Percentiles rank a stretch among this genome's conserved stretches.
phyloP scores from a whole-genome alignment of 2,888 invertebrate genomes.

The Nomada ferruginata region DNA sequence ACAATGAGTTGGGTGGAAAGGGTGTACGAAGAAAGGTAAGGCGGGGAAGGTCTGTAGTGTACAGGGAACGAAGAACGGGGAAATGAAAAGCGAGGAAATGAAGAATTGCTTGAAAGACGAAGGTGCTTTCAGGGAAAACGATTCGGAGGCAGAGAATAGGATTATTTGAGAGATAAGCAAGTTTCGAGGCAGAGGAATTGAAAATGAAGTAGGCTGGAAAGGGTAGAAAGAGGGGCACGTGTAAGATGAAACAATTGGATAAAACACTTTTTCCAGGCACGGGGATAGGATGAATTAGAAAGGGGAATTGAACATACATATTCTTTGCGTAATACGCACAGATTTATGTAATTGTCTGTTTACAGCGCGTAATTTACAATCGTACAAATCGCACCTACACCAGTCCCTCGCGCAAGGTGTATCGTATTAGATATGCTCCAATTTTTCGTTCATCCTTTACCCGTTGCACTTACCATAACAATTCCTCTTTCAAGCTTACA shows the following conservation, averaged over 20 bases:
- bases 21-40: background rate
- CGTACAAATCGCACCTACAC: too few species aligned
- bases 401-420: too few species aligned
- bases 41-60: background rate
- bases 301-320: too few species aligned
- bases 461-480: too few species aligned
- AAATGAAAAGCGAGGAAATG: constrained; percentile 9
- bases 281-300: too few species aligned
- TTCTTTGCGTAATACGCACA: too few species aligned
- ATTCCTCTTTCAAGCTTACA: too few species aligned
- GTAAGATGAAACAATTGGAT: background rate
- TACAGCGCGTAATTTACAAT: too few species aligned
- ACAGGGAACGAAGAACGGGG: background rate
- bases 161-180: background rate
- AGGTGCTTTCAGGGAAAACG: background rate
- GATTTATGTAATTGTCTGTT: too few species aligned
- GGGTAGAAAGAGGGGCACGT: background rate
- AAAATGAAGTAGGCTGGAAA: background rate
- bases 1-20: background rate
- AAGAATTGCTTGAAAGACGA: background rate
- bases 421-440: too few species aligned
- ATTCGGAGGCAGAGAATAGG: background rate
- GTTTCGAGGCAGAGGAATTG: constrained; percentile 11
- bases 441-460: too few species aligned
- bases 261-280: too few species aligned